Evolutionary conservation across 2,888 invertebrate genomes (phyloP).

Genomic region (Zonitis immaculata): DNA sequence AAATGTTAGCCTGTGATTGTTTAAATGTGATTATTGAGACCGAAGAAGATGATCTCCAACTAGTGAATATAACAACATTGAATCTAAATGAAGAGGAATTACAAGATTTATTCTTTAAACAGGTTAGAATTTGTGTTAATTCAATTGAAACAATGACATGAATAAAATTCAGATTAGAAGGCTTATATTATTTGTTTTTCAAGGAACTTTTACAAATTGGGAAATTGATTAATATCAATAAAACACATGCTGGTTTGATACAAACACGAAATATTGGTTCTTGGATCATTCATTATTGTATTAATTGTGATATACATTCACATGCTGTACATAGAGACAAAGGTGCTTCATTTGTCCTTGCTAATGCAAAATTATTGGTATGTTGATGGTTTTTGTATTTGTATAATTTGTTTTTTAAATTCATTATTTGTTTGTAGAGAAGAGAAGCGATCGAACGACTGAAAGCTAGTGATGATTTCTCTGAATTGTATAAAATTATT

Average conservation of each 20-base stretch:
- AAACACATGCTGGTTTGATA: conserved; percentile 57
- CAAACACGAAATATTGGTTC: conserved; percentile 54
- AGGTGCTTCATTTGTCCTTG: conserved; percentile 52
- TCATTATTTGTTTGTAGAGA: conserved; percentile 28
- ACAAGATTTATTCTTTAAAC: conserved; percentile 63
- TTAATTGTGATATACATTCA: conserved; percentile 60
- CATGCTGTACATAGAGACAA: conserved; percentile 59
- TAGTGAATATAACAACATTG: conserved; percentile 55
- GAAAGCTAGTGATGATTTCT: conserved; percentile 62
- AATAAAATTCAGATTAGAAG: too few species aligned
- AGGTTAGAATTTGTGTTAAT: conserved; percentile 53
- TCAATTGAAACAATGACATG: too few species aligned
- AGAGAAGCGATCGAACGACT: conserved; percentile 53
- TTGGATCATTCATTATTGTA: conserved; percentile 60
- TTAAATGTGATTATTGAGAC: conserved; percentile 65
- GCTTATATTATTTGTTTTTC: too few species aligned
- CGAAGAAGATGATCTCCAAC: conserved; percentile 55
- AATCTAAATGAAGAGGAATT: conserved; percentile 57
- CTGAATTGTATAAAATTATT: conserved; percentile 66
- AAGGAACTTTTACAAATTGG: conserved; percentile 54
- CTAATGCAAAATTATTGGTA: conserved; percentile 57
- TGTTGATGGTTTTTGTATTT: too few species aligned
- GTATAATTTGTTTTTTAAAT: too few species aligned
- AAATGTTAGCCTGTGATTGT: conserved; percentile 70
- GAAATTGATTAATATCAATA: conserved; percentile 51